These are phyloP conservation scores for Tetragonula clypearis DNA, from an alignment of 1,140 invertebrate genomes.

Conservation along the genomic window DNA sequence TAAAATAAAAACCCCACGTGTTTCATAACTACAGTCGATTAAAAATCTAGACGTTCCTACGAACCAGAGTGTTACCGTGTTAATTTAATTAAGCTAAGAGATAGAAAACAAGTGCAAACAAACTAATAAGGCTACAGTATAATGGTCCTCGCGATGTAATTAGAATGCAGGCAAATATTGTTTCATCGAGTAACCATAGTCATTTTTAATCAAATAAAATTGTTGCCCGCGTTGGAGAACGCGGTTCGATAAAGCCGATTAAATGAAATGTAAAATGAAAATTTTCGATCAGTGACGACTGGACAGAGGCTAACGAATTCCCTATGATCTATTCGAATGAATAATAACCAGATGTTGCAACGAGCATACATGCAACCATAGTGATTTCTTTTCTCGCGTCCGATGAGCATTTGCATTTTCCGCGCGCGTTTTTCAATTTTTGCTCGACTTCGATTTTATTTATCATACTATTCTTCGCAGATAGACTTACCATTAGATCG, in stretches of 20 bases:
- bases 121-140: too few relatives aligned
- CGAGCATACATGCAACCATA: constrained; percentile 17
- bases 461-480: neutral
- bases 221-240: neutral
- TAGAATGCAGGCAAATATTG: neutral
- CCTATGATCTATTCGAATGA: constrained; percentile 7
- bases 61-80: too few relatives aligned
- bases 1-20: too few relatives aligned
- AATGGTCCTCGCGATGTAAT: neutral
- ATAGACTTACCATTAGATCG: neutral
- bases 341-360: constrained; percentile 32
- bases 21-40: too few relatives aligned
- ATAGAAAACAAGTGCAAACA: neutral
- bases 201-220: neutral
- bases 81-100: neutral
- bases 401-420: constrained; percentile 24
- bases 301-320: constrained; percentile 7
- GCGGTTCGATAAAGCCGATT: neutral
- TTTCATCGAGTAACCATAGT: neutral
- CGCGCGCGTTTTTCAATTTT: neutral
- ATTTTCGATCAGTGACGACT: neutral
- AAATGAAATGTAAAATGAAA: neutral
- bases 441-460: constrained; percentile 1
- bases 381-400: constrained; percentile 19
- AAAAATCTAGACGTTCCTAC: too few relatives aligned